Conservation (phyloP, 2,797 vertebrate genomes). For the Glyptemys insculpta region DNA sequence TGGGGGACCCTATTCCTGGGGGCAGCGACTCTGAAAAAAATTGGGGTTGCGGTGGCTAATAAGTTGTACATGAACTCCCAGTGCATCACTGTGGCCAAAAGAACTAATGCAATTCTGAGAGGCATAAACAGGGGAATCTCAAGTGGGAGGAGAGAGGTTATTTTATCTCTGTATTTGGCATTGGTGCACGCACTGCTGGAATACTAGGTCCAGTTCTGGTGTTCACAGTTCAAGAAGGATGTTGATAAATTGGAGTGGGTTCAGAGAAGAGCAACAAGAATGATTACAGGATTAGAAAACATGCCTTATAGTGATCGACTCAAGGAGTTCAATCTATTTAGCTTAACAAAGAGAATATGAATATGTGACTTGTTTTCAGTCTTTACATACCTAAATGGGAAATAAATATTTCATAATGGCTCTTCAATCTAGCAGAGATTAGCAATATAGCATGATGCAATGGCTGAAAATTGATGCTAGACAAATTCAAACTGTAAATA, state of each 20-base stretch:
- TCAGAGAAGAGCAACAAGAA: neutral
- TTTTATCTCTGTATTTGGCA: neutral
- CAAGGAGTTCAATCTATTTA: neutral
- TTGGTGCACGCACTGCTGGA: neutral
- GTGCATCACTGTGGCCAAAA: neutral
- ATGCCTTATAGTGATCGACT: neutral
- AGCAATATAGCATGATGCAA: neutral
- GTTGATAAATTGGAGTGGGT: neutral
- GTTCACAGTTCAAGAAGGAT: neutral
- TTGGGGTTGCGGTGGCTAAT: neutral
- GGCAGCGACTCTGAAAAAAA: neutral
- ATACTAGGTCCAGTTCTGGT: neutral
- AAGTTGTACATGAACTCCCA: neutral
- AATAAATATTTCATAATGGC: neutral
- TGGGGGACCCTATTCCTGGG: neutral
- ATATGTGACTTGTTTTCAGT: neutral
- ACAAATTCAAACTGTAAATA: neutral
- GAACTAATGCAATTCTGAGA: neutral
- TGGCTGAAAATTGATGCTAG: neutral
- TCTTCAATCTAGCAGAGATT: neutral
- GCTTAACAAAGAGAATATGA: neutral
- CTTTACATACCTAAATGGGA: too few species aligned
- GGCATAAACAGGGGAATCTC: neutral
- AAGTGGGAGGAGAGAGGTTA: neutral
- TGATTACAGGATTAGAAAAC: neutral